Evolutionary conservation across 2,888 invertebrate genomes (phyloP), one percentile per base, ranked within the genome.

Genomic region (Leptinotarsa rubiginosa): DNA sequence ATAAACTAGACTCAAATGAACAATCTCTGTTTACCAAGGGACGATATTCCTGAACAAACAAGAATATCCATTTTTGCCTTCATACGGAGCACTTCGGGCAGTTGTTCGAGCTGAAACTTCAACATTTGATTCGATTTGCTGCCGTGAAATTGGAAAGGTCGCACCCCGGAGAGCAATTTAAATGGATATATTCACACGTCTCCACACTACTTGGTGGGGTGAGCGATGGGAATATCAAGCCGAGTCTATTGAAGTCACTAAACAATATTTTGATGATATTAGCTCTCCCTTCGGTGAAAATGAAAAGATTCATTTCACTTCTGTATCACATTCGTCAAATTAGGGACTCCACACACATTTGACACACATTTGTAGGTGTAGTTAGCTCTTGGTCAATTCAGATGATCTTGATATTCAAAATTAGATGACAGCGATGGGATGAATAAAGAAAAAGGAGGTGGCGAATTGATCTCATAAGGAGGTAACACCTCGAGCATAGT

Each of bases 31-130:
- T 56, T 56, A 22, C 22, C 13, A 20, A 22, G 15, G 56, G 20
- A 56, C 15, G 22, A 20, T 56, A 56, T 56, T 18, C 22, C 56
- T 13, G 22, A 20, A 56, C 56, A 56, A 56, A 56, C 56, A 56
- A 56, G 56, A 56, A 22, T 56, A 56, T 56, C 20, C 25, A 56
- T 56, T 56, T 56, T 13, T 56, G 56, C 56, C 22, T 56, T 56
- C 20, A 22, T 22, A 16, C 22, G 13, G 13, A 20, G 22, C 56
- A 56, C 56, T 56, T 56, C 13, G 13, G 56, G 56, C 13, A 52
- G 18, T 18, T 18, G 13, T 56, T 4, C 56, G 22, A 20, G 56
- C 56, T 4, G 16, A 56, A 56, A 20, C 20, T 22, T 15, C 56
- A 22, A 22, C 22, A 22, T 56, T 56, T 56, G 56, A 56, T 56